Base-by-base conservation (phyloP, 2,113 vertebrate genomes). In the Campylomormyrus tamandua region DNA sequence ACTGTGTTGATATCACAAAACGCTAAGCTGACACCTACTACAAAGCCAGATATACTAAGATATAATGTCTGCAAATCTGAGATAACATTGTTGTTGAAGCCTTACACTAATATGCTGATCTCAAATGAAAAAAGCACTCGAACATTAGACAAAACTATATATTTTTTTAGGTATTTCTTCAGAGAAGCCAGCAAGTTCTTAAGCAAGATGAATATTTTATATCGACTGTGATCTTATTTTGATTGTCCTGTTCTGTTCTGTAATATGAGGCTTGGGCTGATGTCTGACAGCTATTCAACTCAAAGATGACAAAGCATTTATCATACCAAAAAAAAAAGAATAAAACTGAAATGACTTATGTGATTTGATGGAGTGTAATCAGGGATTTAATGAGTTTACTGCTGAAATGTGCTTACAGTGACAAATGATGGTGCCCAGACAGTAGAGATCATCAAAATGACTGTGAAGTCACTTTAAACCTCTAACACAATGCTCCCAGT, bases 261-360 rank as follows among this genome's bases (percentile, higher is more conserved):
- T 45, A 21, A 31, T 19, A 66, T 48, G 31, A 66, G 39, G 87
- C 53, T 46, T 46, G 87, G 58, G 56, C 53, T 31, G 17, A 31
- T 66, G 87, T 46, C 21, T 46, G 87, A 62, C 39, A 46, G 46
- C 46, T n/a, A 85, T 85, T 88, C 31, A 88, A 46, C 17, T 56
- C 49, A 56, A 87, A 87, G 85, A 87, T 53, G 85, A 52, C 85
- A 87, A 87, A 87, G 85, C 85, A 27, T 87, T 58, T 50, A 35
- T 50, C 10, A 52, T 17, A 49, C 4, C 24, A 17, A 48, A 35
- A 31, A 39, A 35, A 45, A 48, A n/a, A 45, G 35, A 35, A 58
- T 10, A 62, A 88, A 89, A 45, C 70, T 19, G 70, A 80, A 80
- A 19, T 80, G 74, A 80, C 74, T 80, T 80, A 19, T 80, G 74